Percentiles rank a stretch among this genome's conserved stretches.
Conservation (phyloP, 2,888 invertebrate species). For the Glyphotaelius pellucidus region DNA sequence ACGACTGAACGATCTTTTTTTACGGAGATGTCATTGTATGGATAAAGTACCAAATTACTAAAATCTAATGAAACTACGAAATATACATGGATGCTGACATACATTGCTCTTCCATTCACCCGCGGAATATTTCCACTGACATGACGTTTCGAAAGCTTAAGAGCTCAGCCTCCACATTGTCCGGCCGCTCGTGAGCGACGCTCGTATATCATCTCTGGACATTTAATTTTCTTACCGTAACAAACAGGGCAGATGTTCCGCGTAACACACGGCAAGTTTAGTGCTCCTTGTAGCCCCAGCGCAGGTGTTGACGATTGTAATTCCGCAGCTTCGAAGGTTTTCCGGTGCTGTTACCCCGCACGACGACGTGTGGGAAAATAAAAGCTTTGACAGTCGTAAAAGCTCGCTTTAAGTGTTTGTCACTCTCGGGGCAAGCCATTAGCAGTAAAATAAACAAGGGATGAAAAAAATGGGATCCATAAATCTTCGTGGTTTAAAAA, state of each 20-base stretch:
- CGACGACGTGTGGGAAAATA: not conserved
- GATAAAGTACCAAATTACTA: not conserved
- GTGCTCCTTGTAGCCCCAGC: not conserved
- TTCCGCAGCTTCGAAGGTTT: constrained; percentile 2
- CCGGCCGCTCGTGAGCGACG: not conserved
- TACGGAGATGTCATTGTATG: not conserved
- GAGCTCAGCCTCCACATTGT: constrained; percentile 9
- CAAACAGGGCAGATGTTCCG: not conserved
- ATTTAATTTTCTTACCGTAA: constrained; percentile 37
- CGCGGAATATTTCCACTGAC: constrained; percentile 5
- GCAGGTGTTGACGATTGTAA: constrained; percentile 22
- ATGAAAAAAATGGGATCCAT: not conserved
- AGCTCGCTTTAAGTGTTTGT: constrained; percentile 19
- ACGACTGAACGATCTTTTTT: too few relatives aligned
- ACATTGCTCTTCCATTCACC: not conserved
- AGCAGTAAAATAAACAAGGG: not conserved
- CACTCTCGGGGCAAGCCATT: not conserved
- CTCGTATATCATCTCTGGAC: constrained; percentile 36
- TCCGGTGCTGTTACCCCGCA: not conserved
- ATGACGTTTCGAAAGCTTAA: constrained; percentile 24
- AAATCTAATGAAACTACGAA: not conserved
- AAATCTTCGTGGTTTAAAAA: not conserved
- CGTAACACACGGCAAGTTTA: not conserved
- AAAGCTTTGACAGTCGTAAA: not conserved
- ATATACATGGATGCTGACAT: not conserved